phyloP scores from a whole-genome alignment of 2,113 vertebrate genomes.

The Hipposideros armiger region DNA sequence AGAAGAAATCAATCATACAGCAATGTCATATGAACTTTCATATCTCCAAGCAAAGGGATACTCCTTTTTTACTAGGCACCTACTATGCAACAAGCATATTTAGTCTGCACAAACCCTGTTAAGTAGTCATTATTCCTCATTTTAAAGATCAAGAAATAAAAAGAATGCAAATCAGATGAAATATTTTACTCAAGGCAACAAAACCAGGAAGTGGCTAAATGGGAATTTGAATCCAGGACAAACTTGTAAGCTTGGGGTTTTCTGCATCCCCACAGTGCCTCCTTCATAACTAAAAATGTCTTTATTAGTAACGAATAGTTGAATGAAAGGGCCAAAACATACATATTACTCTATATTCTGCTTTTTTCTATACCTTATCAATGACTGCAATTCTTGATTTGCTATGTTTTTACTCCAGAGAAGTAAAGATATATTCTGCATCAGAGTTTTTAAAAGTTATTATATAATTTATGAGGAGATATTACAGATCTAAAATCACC shows the following conservation, averaged over 20 bases:
- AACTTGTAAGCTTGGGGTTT: not conserved
- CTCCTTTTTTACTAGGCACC: not conserved
- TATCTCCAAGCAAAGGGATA: not conserved
- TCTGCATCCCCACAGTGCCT: not conserved
- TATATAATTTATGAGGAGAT: slow-evolving; percentile 35
- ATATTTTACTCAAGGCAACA: not conserved
- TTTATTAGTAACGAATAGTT: not conserved
- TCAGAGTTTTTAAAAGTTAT: slow-evolving; percentile 15
- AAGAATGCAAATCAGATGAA: not conserved
- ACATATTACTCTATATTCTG: not conserved
- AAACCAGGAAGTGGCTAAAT: not conserved
- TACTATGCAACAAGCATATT: not conserved
- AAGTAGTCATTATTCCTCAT: not conserved
- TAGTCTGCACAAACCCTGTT: not conserved
- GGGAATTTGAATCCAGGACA: not conserved
- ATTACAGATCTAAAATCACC: slow-evolving; percentile 48
- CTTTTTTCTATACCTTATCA: slow-evolving; percentile 29
- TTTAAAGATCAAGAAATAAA: slow-evolving; percentile 31
- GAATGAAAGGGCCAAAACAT: not conserved
- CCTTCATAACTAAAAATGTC: not conserved
- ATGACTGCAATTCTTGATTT: slow-evolving; percentile 16
- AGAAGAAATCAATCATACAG: not conserved
- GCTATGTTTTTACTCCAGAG: not conserved
- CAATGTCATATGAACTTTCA: not conserved
- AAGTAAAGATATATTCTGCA: not conserved